Evolutionary conservation across 2,113 vertebrate genomes (phyloP), one percentile per base, ranked within the genome.

Genomic region (Terrapene triunguis): DNA sequence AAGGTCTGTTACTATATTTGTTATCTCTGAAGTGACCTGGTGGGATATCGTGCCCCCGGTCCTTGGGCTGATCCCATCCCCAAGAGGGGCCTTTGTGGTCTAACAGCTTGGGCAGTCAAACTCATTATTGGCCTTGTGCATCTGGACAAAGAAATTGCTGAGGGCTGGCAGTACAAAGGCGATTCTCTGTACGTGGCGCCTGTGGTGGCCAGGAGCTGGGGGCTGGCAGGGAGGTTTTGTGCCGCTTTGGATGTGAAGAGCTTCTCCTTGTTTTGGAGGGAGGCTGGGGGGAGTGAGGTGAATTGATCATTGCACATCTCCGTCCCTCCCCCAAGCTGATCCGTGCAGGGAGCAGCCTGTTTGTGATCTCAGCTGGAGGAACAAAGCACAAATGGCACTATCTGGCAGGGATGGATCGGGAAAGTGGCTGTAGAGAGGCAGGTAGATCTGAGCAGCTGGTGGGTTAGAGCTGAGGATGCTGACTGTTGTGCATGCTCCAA

Each of bases 181-280:
- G 47, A 44, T 11, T 54, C 55, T 24, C 25, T 38, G 76, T 42
- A 50, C 27, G 32, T 81, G 25, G 19, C 5, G 12, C 38, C 44
- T 44, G 24, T 78, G 42, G n/a, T 42, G 25, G 54, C 54, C 54
- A 44, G 48, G 8, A 47, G 25, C 62, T 16, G 1, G 72, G 48
- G 5, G 65, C 0, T 1, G 55, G 5, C 1, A 1, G 9, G 32
- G 22, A 1, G 53, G 16, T 38, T 16, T 0, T 13, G 38, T 0
- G 1, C n/a, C 54, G 8, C 48, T 72, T 79, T 48, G 74, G 42
- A 54, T 80, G 50, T 38, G 76, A 62, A 21, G n/a, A 38, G n/a
- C 44, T 38, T 76, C 80, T 51, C 42, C 78, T 48, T 32, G 53
- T 83, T 92, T 53, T 55, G 8, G 21, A 21, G 65, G n/a, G n/a